Evolutionary conservation across 2,888 invertebrate species (phyloP).

Genomic region (Liposcelis brunnea): DNA sequence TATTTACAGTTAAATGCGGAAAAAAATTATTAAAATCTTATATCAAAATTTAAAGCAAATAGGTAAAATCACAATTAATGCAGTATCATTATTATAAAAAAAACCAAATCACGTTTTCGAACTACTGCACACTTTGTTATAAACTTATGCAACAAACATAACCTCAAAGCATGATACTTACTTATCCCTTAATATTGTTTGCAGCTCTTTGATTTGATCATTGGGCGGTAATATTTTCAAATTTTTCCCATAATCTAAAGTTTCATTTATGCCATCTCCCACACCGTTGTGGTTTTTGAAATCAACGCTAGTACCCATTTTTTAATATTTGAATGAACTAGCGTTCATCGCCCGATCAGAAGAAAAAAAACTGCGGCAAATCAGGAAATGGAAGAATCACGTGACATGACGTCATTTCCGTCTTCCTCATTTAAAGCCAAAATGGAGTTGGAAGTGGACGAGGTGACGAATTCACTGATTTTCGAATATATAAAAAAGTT

Average conservation of each 20-base stretch:
- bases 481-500: background rate
- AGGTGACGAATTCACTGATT: background rate
- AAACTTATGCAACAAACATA: background rate
- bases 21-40: too few species aligned
- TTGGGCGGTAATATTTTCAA: constrained; percentile 54
- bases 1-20: too few species aligned
- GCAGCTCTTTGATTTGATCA: constrained; percentile 65
- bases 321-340: too few species aligned
- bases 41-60: too few species aligned
- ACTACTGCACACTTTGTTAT: constrained; percentile 2
- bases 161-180: constrained; percentile 27
- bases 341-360: too few species aligned
- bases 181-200: constrained; percentile 78
- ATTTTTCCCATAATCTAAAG: constrained; percentile 41
- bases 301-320: constrained; percentile 21
- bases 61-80: too few species aligned
- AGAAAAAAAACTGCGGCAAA: too few species aligned
- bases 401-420: too few species aligned
- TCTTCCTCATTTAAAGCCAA: background rate
- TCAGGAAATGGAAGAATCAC: background rate
- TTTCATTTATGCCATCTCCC: constrained; percentile 32
- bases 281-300: constrained; percentile 21
- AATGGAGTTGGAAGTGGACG: background rate
- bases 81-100: too few species aligned
- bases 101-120: constrained; percentile 1